Evolutionary conservation across 1,140 invertebrate species (phyloP).

Genomic region (Lamellibrachia luymesi): DNA sequence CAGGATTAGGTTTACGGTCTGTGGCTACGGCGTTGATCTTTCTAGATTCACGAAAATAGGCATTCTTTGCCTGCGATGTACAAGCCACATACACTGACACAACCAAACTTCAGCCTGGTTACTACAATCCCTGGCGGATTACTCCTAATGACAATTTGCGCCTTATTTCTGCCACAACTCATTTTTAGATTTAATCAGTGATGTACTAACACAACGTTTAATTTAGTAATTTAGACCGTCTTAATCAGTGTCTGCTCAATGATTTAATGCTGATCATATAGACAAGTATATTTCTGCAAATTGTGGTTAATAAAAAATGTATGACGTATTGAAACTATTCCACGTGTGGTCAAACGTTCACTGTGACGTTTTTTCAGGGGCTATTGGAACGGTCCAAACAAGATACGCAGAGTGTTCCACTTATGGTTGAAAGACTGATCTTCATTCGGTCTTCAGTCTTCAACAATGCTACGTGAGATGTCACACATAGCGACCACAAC

Average conservation of each 20-base stretch:
- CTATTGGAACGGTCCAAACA: conserved; percentile 80
- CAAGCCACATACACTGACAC: too few species aligned
- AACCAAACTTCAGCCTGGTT: too few species aligned
- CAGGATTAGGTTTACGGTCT: too few species aligned
- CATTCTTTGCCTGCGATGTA: too few species aligned
- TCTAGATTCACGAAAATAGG: too few species aligned
- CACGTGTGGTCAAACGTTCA: not conserved
- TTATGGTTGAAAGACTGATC: conserved; percentile 27
- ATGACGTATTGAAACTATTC: not conserved
- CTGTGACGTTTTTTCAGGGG: conserved; percentile 62
- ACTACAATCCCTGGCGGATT: too few species aligned
- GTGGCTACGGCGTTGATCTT: too few species aligned
- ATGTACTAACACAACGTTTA: not conserved
- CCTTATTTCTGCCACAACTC: too few species aligned
- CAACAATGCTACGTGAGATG: not conserved
- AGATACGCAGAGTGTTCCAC: conserved; percentile 69
- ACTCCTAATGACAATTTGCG: too few species aligned
- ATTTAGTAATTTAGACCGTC: not conserved
- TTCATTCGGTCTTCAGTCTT: not conserved
- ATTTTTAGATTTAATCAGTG: not conserved
- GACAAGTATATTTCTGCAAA: not conserved
- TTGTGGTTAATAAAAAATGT: not conserved
- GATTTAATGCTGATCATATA: too few species aligned
- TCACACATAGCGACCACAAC: not conserved
- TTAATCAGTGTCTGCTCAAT: too few species aligned